Evolutionary conservation across 1,140 invertebrate genomes (phyloP), one percentile per base, ranked within the genome.

Genomic region (Amyelois transitella): DNA sequence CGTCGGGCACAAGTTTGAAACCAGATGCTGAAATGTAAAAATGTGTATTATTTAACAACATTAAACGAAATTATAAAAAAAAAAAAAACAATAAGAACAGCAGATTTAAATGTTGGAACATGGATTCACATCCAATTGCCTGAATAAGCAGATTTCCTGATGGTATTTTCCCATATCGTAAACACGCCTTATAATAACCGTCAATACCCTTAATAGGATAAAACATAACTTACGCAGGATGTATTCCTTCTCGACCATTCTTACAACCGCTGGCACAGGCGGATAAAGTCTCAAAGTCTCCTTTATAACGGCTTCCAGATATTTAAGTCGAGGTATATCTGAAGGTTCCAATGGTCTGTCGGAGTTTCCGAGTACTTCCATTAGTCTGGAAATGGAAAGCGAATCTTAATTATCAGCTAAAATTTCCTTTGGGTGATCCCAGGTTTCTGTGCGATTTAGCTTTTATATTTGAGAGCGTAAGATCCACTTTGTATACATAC

Each of bases 241-340:
- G 17, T 69, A 21, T 45, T 72, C 62, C 50, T 64, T 48, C 3
- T 62, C 50, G 0, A 62, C 22, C 22, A 69, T 43, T 55, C 89
- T 72, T 7, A 85, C 85, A 18, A 93, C 77, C 8, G 92, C 63
- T 8, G 93, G 92, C 2, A 90, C 91, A 1, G 92, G 85, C 1
- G 92, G 92, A 66, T 90, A 93, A 6, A 92, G 52, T 53, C 92
- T 66, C 28, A 93, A 63, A 0, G 90, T 89, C 82, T 94, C 93
- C 63, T 93, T 93, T 14, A 94, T 87, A 12, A 91, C 89, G 14
- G 87, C 80, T 66, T 93, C 92, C 22, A 92, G 57, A 64, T 92
- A 93, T 56, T 89, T 88, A 64, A 94, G 73, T 24, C 88, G 75
- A 18, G 81, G 62, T 14, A 93, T 60, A 64, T 93, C 91, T n/a